Evolutionary conservation across 2,113 vertebrate species (phyloP), one percentile per base, ranked within the genome.

Genomic region (Erythrocercus mccallii): DNA sequence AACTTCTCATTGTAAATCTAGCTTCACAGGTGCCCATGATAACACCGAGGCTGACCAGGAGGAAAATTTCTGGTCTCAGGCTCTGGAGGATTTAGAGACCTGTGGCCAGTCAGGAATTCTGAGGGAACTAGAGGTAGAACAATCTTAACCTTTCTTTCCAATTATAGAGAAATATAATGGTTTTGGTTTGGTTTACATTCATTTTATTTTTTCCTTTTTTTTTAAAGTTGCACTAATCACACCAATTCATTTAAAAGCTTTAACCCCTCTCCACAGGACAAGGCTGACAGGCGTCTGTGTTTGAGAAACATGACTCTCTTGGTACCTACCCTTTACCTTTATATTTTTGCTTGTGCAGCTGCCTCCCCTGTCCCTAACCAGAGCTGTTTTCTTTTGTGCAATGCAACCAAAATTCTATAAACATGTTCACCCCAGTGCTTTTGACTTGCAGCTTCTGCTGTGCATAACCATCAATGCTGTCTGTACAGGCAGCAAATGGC

Each of bases 51-150:
- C 98, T 9, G 99, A 99, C 95, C 99, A 99, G 96, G 99, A 99
- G 88, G 99, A 99, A 98, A 99, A 99, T 97, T 99, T 99, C 98
- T 99, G 99, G 99, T 99, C 99, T 90, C 99, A 99, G 97, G 99
- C 99, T 2, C 98, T 99, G 97, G 99, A 99, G 94, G 99, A 99
- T 90, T 97, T 99, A 97, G 99, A 99, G 97, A 99, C 99, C 16
- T 99, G 99, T 40, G 99, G 99, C 58, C 99, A 99, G 94, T 99
- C 99, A 23, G 99, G 99, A 88, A 99, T 99, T 97, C 98, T 99
- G 72, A 97, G 99, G 95, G 99, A 99, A 97, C 98, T 99, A 87
- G 99, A 99, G 99, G 99, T 99, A 98, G 97, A 90, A 87, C 20
- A 56, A 94, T 81, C 96, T 97, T 94, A 94, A 96, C 94, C 73